Evolutionary conservation across 2,113 vertebrate species (phyloP).

Genomic region (Cyphomyrus plagiostoma): DNA sequence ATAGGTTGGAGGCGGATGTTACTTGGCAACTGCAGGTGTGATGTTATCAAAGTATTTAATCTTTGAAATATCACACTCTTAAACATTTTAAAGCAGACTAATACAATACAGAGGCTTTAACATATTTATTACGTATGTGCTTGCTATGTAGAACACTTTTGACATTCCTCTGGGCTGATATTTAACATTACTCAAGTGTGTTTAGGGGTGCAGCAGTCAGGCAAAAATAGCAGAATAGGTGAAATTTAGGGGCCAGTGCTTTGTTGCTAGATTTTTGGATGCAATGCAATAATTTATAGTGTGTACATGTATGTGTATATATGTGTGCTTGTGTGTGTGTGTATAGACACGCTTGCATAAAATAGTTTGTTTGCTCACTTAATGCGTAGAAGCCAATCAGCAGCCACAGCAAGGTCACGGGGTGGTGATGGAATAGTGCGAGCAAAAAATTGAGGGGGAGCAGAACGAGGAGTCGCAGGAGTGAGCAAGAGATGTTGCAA

Average conservation of each 20-base stretch:
- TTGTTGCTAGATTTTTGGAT: conserved; percentile 20
- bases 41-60: conserved; percentile 62
- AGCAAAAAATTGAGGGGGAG: too few species aligned
- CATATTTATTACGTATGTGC: neutral
- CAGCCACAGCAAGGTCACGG: too few species aligned
- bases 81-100: neutral
- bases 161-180: neutral
- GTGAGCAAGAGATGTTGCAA: too few species aligned
- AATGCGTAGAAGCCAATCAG: too few species aligned
- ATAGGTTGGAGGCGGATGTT: conserved; percentile 70
- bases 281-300: neutral
- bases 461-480: too few species aligned
- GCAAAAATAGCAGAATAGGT: neutral
- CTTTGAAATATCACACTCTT: conserved; percentile 53
- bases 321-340: too few species aligned
- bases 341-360: too few species aligned
- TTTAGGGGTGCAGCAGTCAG: neutral
- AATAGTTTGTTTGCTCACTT: too few species aligned
- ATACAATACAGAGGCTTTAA: neutral
- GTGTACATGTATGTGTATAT: too few species aligned
- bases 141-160: neutral
- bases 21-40: conserved; percentile 78
- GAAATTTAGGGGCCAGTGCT: conserved; percentile 15
- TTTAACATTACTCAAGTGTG: neutral
- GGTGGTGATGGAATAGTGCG: too few species aligned